These are phyloP conservation scores for Cavia aperea DNA, from an alignment of 2,113 vertebrate genomes.

Conservation along the genomic window DNA sequence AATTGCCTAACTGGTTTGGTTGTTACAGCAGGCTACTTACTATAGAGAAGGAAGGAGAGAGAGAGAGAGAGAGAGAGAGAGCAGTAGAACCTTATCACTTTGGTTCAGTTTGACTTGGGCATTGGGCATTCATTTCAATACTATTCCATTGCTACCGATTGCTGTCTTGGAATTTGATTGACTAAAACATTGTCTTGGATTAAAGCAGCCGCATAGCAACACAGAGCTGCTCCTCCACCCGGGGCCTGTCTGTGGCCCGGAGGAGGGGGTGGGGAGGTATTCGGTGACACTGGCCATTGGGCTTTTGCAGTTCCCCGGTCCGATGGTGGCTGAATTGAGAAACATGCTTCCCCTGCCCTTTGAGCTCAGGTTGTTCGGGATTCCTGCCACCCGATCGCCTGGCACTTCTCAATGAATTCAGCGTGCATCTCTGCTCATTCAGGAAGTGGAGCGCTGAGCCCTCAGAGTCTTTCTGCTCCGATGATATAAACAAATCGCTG, in stretches of 20 bases:
- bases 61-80: background rate
- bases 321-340: background rate
- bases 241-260: background rate
- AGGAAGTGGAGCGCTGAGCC: constrained; percentile 67
- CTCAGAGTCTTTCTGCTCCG: constrained; percentile 70
- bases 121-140: background rate
- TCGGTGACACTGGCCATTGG: background rate
- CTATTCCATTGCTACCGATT: background rate
- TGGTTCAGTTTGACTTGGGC: constrained; percentile 45
- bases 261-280: background rate
- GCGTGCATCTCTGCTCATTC: constrained; percentile 45
- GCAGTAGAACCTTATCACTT: constrained; percentile 65
- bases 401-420: background rate
- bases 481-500: constrained; percentile 64
- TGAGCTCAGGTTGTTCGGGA: background rate
- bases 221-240: background rate
- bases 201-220: background rate
- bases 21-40: constrained; percentile 61
- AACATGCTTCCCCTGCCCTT: background rate
- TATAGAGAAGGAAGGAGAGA: constrained; percentile 4
- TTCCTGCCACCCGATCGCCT: background rate
- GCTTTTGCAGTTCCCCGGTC: background rate
- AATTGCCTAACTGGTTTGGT: constrained; percentile 71
- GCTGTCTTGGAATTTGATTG: background rate
- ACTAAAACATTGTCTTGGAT: background rate